Base-by-base conservation (phyloP, 1,140 invertebrate species). In the Magallana ariakensis region DNA sequence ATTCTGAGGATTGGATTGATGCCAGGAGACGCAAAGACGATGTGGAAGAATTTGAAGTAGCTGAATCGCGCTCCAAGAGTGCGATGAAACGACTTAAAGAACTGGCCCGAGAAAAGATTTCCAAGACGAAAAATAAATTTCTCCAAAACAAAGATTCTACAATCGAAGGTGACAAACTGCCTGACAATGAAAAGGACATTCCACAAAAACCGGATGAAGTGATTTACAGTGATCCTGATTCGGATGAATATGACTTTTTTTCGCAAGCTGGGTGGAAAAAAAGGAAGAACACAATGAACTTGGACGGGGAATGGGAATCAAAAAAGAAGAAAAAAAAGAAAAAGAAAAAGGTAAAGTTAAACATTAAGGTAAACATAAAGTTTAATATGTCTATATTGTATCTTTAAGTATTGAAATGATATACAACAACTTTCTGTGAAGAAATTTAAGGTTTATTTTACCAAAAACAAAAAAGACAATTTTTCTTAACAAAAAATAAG, bases 41-140 rank as follows among this genome's bases (percentile, higher is more conserved):
- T 13, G 88, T 84, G 60, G 87, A 90, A 22, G 89, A 90, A 33
- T 87, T 89, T 46, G 84, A 86, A 54, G 56, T 58, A n/a, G 86
- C 81, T 33, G 54, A 66, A 33, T 9, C 60, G n/a, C 83, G 83
- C 53, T 46, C 70, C 15, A 80, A 56, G 57, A 57, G 55, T 53
- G 83, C 82, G 75, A 54, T 80, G 33, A 62, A 80, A 22, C 55
- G 80, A 84, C 19, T 90, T 3, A 88, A 88, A 83, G 89, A 89
- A n/a, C 4, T 90, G 55, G 87, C 85, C 2, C 60, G 83, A 26
- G 58, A 58, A 57, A 86, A 86, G 46, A 86, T 82, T 16, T 82
- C 82, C n/a, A 81, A 82, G 46, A 56, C 46, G 22, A 81, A 82
- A 58, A 81, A 82, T 75, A 75, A 75, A 13, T 75, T 75, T 11